Evolutionary conservation across 2,113 vertebrate genomes (phyloP), one percentile per base, ranked within the genome.

Genomic region (Prinia subflava): DNA sequence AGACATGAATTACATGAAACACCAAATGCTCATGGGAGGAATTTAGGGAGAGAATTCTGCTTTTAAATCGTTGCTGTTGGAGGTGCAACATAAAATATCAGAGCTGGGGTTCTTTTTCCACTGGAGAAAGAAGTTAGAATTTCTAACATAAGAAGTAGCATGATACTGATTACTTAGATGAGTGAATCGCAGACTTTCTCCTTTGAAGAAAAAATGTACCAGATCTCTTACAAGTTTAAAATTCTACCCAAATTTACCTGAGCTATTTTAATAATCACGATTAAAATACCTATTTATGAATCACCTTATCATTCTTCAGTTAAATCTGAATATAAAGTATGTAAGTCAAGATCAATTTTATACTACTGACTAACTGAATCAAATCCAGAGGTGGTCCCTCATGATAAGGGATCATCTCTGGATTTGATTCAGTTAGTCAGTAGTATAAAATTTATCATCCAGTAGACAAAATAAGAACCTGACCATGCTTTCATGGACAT

Each of bases 261-360:
- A n/a, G 1, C 0, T 70, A 49, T 67, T 94, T 65, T 64, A 91
- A 63, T 50, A 81, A 50, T 57, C 11, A 17, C 31, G 2, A 62
- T 23, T 44, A 62, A 56, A 71, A 14, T 7, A 69, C 68, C 7
- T 46, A 53, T 86, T 74, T 41, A 78, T 60, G 1, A 84, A 41
- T 59, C 6, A n/a, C 4, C 18, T 79, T 24, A 50, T 2, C 0
- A 1, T 63, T 81, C 9, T 70, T 90, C 18, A 63, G 10, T 30
- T 83, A 90, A 75, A 87, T 59, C 10, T 78, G 37, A 92, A 84
- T n/a, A 63, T 49, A 50, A 55, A 52, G 5, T 44, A 27, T 52
- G 0, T 10, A 56, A 57, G 2, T 62, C 46, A 69, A 74, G 28
- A 25, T n/a, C 0, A 0, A 50, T 73, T 84, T 75, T 71, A 14